Percentiles rank a stretch among this genome's conserved stretches.
phyloP scores from a whole-genome alignment of 2,113 vertebrate species.

The Gambusia holbrooki region DNA sequence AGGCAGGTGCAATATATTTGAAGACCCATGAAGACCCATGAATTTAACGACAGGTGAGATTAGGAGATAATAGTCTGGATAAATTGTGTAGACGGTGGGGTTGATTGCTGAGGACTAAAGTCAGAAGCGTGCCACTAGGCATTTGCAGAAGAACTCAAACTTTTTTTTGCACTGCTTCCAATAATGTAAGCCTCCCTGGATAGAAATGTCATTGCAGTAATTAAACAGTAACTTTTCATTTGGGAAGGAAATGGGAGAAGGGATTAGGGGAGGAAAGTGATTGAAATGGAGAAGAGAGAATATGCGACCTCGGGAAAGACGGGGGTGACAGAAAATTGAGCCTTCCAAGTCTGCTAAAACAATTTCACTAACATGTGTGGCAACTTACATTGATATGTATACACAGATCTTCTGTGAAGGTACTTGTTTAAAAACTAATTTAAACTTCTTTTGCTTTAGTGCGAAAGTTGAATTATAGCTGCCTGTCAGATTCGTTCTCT shows the following conservation, averaged over 20 bases:
- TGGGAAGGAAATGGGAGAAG: constrained; percentile 8
- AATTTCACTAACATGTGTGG: constrained; percentile 8
- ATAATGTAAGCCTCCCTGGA: constrained; percentile 29
- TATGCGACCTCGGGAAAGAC: not conserved
- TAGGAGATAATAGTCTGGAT: too few relatives aligned
- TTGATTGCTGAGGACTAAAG: constrained; percentile 14
- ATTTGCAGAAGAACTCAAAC: constrained; percentile 38
- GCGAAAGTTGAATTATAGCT: constrained; percentile 38
- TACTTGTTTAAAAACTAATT: constrained; percentile 24
- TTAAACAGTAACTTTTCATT: constrained; percentile 18
- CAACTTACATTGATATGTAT: not conserved
- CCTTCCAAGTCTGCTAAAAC: constrained; percentile 12
- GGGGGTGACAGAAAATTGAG: not conserved
- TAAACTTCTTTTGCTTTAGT: constrained; percentile 11
- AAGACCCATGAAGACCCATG: not conserved
- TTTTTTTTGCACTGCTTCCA: constrained; percentile 20
- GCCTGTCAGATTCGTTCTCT: constrained; percentile 5
- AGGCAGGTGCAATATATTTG: not conserved
- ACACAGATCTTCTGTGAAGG: not conserved
- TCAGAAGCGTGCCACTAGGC: constrained; percentile 16
- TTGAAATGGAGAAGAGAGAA: not conserved
- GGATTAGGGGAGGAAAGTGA: constrained; percentile 11
- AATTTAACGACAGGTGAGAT: not conserved
- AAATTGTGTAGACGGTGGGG: constrained; percentile 9
- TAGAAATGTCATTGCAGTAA: constrained; percentile 35